Evolutionary conservation across 2,113 vertebrate genomes (phyloP).

Genomic region (Bubo scandiacus): DNA sequence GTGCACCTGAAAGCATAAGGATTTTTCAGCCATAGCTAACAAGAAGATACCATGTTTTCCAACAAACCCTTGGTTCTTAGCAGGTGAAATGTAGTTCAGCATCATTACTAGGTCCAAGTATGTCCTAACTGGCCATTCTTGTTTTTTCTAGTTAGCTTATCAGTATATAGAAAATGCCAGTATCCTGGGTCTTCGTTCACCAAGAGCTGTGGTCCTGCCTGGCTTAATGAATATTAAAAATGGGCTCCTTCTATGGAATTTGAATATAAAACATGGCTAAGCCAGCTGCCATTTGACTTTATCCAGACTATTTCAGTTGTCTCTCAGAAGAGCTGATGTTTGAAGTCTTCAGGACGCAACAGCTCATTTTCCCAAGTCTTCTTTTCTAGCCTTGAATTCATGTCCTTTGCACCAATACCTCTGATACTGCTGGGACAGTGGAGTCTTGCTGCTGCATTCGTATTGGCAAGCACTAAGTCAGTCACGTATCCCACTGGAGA

Average conservation of each 20-base stretch:
- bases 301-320: neutral
- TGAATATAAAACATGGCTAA: neutral
- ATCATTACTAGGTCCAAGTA: neutral
- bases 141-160: neutral
- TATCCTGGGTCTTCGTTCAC: neutral
- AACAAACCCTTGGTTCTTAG: neutral
- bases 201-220: neutral
- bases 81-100: neutral
- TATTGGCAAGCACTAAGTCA: neutral
- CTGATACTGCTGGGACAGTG: neutral
- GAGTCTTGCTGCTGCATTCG: neutral
- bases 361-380: neutral
- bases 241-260: neutral
- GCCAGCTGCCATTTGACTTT: neutral
- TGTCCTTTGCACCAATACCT: neutral
- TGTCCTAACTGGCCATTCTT: neutral
- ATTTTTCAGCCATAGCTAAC: neutral
- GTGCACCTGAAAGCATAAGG: neutral
- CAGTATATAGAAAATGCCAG: neutral
- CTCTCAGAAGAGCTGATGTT: neutral
- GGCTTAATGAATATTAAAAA: neutral
- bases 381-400: neutral
- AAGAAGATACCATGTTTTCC: neutral
- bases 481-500: neutral
- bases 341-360: neutral